These are phyloP conservation scores for Chymomyza fuscimana DNA, from an alignment of 2,888 invertebrate species.

Conservation along the genomic window DNA sequence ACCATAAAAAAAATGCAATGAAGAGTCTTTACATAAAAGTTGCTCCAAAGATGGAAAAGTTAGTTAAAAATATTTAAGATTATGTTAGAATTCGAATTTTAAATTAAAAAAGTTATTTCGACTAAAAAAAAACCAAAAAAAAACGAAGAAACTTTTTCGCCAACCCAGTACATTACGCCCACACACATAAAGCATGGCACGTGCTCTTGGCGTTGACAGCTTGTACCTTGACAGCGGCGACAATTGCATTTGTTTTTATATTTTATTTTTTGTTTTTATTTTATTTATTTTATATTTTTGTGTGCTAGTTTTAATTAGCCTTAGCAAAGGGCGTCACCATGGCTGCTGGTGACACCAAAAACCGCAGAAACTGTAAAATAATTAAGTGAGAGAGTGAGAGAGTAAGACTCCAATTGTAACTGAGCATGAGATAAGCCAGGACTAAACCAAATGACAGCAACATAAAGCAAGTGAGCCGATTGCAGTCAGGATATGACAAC, in stretches of 20 bases:
- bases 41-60: too few species aligned
- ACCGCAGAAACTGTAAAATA: conserved; percentile 48
- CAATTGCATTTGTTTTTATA: conserved; percentile 65
- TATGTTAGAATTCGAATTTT: too few species aligned
- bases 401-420: neutral
- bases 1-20: too few species aligned
- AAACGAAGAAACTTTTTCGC: too few species aligned
- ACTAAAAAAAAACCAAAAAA: too few species aligned
- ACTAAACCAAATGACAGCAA: neutral
- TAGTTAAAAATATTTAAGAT: too few species aligned
- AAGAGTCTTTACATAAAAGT: too few species aligned
- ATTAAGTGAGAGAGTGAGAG: conserved; percentile 35
- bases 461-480: neutral
- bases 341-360: conserved; percentile 16
- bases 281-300: neutral
- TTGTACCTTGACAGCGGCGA: conserved; percentile 44
- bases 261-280: neutral
- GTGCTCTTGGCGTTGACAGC: conserved; percentile 33
- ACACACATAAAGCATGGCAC: neutral
- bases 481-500: too few species aligned
- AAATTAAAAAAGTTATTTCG: too few species aligned
- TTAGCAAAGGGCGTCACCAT: neutral
- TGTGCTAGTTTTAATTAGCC: conserved; percentile 57
- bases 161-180: neutral
- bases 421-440: neutral